Conservation (phyloP, 2,888 invertebrate genomes). For the Hipparchia semele region DNA sequence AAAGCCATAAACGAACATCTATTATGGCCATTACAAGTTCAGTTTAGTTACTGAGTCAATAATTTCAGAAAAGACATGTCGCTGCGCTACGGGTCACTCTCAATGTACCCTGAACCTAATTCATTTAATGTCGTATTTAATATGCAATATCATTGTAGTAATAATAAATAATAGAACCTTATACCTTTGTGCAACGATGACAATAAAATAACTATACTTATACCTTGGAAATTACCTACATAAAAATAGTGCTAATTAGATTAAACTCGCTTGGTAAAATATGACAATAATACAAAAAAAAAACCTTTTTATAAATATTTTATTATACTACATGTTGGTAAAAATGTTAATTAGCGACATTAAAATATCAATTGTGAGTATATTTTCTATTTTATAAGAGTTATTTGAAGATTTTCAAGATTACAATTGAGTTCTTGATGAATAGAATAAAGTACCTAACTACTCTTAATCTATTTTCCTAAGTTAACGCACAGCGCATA, state of each 20-base stretch:
- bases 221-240: neutral
- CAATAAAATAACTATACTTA: slow-evolving; percentile 1
- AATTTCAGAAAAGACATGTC: no score
- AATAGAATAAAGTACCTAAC: neutral
- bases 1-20: no score
- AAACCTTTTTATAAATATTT: neutral
- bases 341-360: neutral
- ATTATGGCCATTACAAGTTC: no score
- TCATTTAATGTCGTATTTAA: neutral
- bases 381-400: neutral
- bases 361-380: neutral
- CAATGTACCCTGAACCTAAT: neutral
- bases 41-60: no score
- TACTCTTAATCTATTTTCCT: no score
- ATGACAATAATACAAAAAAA: neutral
- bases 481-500: no score
- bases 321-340: neutral
- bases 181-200: neutral
- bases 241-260: neutral
- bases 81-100: neutral
- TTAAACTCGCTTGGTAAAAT: neutral
- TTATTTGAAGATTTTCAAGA: slow-evolving; percentile 3
- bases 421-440: neutral
- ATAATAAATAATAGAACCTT: neutral
- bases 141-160: neutral